Conservation (phyloP, 2,113 vertebrate species). For the Burhinus oedicnemus region DNA sequence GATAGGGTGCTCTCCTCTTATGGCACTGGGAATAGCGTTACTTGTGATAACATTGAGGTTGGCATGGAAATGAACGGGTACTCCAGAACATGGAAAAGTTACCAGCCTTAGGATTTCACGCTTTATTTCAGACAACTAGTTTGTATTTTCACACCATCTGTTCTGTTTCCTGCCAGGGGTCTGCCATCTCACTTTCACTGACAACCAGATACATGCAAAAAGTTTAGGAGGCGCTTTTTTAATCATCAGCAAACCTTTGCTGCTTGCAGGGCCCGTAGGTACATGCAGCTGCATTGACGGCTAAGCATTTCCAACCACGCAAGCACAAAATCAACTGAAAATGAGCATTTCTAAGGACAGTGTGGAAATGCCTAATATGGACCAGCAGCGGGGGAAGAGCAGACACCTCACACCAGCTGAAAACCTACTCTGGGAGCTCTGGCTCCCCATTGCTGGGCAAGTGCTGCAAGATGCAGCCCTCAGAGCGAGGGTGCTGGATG, state of each 20-base stretch:
- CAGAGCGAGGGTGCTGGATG: background rate
- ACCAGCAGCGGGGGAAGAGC: background rate
- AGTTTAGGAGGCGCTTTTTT: background rate
- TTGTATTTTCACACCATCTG: background rate
- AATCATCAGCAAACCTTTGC: background rate
- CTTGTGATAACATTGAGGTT: background rate
- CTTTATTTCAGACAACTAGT: background rate
- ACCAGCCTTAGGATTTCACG: background rate
- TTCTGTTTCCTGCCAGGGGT: background rate
- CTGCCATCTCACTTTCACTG: background rate
- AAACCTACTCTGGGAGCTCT: background rate
- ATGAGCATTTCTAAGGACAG: background rate
- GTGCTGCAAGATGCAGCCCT: background rate
- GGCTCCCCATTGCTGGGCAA: background rate
- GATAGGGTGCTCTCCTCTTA: background rate
- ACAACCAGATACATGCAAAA: background rate
- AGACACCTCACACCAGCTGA: background rate
- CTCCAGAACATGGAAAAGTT: background rate
- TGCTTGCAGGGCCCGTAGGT: background rate
- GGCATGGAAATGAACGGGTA: background rate
- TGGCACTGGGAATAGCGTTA: background rate
- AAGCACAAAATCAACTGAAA: background rate
- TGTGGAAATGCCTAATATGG: background rate
- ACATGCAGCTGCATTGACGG: background rate
- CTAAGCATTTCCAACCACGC: background rate